Evolutionary conservation across 2,888 invertebrate genomes (phyloP).

Genomic region (Xanthia togata): DNA sequence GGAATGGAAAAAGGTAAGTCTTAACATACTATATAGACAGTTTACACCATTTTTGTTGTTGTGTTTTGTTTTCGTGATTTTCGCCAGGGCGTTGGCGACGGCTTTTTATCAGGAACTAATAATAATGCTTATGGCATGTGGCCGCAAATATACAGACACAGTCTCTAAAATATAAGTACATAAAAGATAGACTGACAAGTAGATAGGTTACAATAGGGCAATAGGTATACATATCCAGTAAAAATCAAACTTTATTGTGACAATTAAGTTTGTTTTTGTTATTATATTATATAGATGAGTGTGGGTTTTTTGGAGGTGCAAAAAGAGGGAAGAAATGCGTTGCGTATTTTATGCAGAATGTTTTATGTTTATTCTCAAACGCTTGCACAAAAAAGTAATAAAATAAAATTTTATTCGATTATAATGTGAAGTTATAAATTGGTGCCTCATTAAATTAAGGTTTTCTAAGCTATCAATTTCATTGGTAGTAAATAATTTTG

Average conservation of each 20-base stretch:
- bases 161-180: background rate
- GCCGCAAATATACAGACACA: background rate
- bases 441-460: background rate
- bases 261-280: background rate
- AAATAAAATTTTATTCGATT: background rate
- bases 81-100: slow-evolving; percentile 1
- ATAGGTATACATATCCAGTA: background rate
- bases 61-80: background rate
- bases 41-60: background rate
- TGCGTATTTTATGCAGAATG: background rate
- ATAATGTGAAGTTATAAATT: background rate
- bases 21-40: background rate
- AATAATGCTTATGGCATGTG: background rate
- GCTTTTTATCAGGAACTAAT: background rate
- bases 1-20: slow-evolving; percentile 98
- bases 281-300: background rate
- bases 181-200: background rate
- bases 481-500: slow-evolving; percentile 2
- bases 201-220: background rate
- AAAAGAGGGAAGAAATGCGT: fast-evolving
- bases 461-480: background rate
- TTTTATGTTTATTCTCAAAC: background rate
- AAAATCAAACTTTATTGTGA: background rate
- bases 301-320: background rate
- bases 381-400: fast-evolving